Evolutionary conservation across 2,888 invertebrate species (phyloP), one percentile per base, ranked within the genome.

Genomic region (Odontomyia ornata): DNA sequence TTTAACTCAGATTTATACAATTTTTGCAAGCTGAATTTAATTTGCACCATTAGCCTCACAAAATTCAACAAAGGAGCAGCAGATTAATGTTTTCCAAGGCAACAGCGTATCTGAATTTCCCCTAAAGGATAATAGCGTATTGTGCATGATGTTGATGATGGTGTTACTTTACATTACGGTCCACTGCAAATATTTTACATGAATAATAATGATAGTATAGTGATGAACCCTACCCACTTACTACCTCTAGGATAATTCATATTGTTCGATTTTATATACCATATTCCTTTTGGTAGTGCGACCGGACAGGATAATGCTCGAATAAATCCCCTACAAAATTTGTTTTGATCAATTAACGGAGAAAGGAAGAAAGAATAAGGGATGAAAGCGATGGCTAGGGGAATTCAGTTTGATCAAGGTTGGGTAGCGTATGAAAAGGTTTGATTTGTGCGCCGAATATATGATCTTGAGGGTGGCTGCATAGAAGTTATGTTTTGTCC

Each of bases 41-140:
- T 65, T 65, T 65, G 65, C 65, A 65, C 65, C 65, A 65, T 65
- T 65, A 65, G 43, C n/a, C 21, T 25, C 65, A 65, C 43, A 43
- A 18, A 36, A 18, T 11, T 36, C 30, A n/a, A 18, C 65, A 65
- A 18, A n/a, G 23, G 23, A 65, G 18, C 28, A 28, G 13, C 15
- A 25, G 60, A 60, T 60, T 60, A 64, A 30, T 65, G 65, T 65
- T 65, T 65, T 65, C 65, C 65, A 65, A 65, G 65, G 65, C 65
- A 65, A 65, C 65, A 21, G 7, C 15, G 7, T n/a, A 11, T 4
- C 60, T 7, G 18, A 27, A 27, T 5, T 43, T 21, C 18, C 1
- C 65, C 65, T 18, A 21, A 3, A n/a, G 15, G 43, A 25, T 25
- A 11, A 25, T 7, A 25, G 25, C 13, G 21, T 64, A 11, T 18